Conservation (phyloP, 2,113 vertebrate species). For the Rhea americana region DNA sequence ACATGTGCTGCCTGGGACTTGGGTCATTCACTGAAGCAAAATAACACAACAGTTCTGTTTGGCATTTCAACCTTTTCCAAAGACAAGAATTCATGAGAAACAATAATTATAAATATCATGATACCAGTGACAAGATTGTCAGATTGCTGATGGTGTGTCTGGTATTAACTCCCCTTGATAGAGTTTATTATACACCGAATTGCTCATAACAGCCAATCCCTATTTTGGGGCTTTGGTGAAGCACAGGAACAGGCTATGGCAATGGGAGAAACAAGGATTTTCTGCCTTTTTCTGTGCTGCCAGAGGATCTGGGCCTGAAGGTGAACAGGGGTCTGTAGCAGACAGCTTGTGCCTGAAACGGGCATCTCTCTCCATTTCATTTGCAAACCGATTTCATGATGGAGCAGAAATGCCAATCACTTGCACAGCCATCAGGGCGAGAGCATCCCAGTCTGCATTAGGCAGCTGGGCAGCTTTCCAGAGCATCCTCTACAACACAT, state of each 20-base stretch:
- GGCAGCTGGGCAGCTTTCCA: conserved; percentile 72
- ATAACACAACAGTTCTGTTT: not conserved
- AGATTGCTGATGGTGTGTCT: not conserved
- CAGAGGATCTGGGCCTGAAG: not conserved
- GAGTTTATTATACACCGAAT: not conserved
- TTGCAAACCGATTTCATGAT: conserved; percentile 10
- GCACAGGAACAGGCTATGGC: too few species aligned
- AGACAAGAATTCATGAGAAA: not conserved
- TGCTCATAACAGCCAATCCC: not conserved
- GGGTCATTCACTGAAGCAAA: not conserved
- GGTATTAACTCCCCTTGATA: fast-evolving
- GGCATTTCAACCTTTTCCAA: not conserved
- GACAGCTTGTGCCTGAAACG: fast-evolving
- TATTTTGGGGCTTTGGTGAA: not conserved
- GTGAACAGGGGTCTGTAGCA: not conserved
- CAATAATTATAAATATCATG: not conserved
- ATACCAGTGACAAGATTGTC: not conserved
- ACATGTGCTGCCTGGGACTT: not conserved
- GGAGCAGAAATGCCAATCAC: conserved; percentile 59
- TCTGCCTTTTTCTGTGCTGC: not conserved
- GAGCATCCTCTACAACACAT: conserved; percentile 55
- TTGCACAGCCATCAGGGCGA: conserved; percentile 29
- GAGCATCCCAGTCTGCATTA: conserved; percentile 60
- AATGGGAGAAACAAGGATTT: not conserved
- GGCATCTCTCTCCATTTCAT: not conserved